These are phyloP conservation scores for Eriocheir sinensis DNA, from an alignment of 1,140 invertebrate species.

Conservation along the genomic window DNA sequence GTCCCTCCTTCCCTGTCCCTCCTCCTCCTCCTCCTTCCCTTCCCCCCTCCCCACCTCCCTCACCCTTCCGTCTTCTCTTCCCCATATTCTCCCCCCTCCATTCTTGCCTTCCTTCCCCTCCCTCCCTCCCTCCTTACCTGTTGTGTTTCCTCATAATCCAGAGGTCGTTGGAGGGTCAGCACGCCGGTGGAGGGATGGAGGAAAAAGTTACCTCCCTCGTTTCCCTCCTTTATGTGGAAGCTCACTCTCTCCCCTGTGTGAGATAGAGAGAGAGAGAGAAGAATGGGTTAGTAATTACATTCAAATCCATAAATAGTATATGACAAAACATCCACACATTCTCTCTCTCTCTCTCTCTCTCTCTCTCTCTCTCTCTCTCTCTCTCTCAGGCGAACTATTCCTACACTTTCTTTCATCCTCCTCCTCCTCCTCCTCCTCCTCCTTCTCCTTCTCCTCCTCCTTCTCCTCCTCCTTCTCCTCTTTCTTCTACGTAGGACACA, in stretches of 20 bases:
- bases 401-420: not conserved
- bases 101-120: not conserved
- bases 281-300: not conserved
- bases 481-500: no score
- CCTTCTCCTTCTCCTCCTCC: not conserved
- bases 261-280: not conserved
- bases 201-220: not conserved
- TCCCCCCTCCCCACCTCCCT: not conserved
- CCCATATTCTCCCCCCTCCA: not conserved
- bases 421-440: not conserved
- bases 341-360: slow-evolving; percentile 16
- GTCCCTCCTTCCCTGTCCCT: not conserved
- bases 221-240: not conserved
- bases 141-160: not conserved
- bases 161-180: not conserved
- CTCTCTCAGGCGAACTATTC: not conserved
- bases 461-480: not conserved
- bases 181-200: not conserved
- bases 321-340: not conserved
- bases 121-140: not conserved
- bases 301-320: not conserved
- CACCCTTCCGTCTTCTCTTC: not conserved
- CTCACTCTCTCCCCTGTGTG: not conserved
- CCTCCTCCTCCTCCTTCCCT: not conserved
- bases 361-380: not conserved